These are phyloP conservation scores for Aspidiotus rigidus DNA, from an alignment of 2,888 invertebrate genomes.

Conservation along the genomic window DNA sequence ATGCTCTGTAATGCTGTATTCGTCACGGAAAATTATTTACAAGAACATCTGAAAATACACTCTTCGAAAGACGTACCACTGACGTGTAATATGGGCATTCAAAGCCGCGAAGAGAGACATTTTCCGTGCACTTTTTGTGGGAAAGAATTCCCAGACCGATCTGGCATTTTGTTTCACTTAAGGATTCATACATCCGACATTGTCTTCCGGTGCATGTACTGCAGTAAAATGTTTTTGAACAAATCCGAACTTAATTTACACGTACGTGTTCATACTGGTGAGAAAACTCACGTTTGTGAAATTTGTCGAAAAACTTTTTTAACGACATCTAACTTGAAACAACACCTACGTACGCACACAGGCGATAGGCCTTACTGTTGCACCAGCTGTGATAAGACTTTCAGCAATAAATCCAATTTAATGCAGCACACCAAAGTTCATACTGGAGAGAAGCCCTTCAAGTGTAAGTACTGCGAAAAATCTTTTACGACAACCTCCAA, in stretches of 20 bases:
- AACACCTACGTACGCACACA: slow-evolving; percentile 14
- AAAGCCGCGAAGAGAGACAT: background rate
- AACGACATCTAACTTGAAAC: slow-evolving; percentile 20
- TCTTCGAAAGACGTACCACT: background rate
- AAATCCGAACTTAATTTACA: slow-evolving; percentile 38
- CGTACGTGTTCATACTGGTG: slow-evolving; percentile 37
- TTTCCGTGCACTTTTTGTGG: slow-evolving; percentile 22
- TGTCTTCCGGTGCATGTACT: slow-evolving; percentile 25
- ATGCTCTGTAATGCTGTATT: slow-evolving; percentile 8
- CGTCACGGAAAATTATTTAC: slow-evolving; percentile 13
- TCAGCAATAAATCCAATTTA: slow-evolving; percentile 20
- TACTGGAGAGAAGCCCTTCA: slow-evolving; percentile 18
- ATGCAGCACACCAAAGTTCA: slow-evolving; percentile 24
- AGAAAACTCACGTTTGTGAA: slow-evolving; percentile 16
- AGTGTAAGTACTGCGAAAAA: slow-evolving; percentile 35
- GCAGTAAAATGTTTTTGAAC: slow-evolving; percentile 37
- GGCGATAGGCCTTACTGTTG: slow-evolving; percentile 18
- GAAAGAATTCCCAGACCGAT: background rate
- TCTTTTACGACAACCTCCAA: slow-evolving; percentile 38
- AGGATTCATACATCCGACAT: slow-evolving; percentile 15
- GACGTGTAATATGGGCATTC: background rate
- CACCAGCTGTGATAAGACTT: slow-evolving; percentile 8
- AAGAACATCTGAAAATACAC: slow-evolving; percentile 21
- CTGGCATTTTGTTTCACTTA: slow-evolving; percentile 14
- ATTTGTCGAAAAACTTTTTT: slow-evolving; percentile 13